Evolutionary conservation across 1,140 invertebrate genomes (phyloP).

Genomic region (Drosophila tani): DNA sequence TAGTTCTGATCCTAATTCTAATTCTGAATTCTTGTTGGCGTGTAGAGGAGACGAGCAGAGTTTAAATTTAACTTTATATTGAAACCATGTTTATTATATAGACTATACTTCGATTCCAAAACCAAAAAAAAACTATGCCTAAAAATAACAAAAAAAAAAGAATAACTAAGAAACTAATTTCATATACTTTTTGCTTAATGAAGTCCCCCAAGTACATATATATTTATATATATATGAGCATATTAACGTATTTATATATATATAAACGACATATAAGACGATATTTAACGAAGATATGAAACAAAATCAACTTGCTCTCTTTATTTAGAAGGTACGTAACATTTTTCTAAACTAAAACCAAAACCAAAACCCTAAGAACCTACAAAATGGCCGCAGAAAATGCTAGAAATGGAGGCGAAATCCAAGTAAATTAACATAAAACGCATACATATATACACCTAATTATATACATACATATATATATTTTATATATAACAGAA

Average conservation of each 20-base stretch:
- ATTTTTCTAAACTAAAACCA: constrained; percentile 74
- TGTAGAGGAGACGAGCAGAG: constrained; percentile 57
- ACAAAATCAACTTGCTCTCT: constrained; percentile 72
- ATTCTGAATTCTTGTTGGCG: constrained; percentile 73
- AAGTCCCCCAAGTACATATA: constrained; percentile 54
- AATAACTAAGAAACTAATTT: constrained; percentile 55
- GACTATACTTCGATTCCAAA: constrained; percentile 54
- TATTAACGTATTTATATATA: constrained; percentile 56
- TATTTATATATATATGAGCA: constrained; percentile 34
- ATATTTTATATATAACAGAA: constrained; percentile 72
- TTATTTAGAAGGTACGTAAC: constrained; percentile 78
- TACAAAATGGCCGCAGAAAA: constrained; percentile 45
- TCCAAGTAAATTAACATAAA: constrained; percentile 55
- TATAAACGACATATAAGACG: constrained; percentile 54
- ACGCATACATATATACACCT: constrained; percentile 62
- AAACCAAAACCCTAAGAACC: constrained; percentile 30
- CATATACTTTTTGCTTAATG: constrained; percentile 76
- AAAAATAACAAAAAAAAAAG: constrained; percentile 22
- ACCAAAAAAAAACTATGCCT: constrained; percentile 33
- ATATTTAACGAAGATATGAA: constrained; percentile 66
- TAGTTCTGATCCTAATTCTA: constrained; percentile 59
- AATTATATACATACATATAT: constrained; percentile 55
- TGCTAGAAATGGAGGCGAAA: constrained; percentile 34
- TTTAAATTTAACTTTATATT: constrained; percentile 59
- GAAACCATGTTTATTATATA: constrained; percentile 76